Evolutionary conservation across 2,113 vertebrate genomes (phyloP).

Genomic region (Percopsis transmontana): DNA sequence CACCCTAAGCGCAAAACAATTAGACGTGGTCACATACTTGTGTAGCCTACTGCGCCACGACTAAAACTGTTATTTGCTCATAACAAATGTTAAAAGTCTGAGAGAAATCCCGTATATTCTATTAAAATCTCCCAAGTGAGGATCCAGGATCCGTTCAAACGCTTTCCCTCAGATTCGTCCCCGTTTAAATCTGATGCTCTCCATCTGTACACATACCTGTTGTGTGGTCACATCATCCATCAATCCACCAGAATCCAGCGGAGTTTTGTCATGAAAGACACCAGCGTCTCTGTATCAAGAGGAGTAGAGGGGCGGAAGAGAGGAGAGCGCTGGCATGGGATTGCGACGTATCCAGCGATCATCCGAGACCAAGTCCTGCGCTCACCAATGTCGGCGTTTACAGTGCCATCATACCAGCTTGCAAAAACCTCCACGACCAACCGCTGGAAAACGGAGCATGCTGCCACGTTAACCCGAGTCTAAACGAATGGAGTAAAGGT

Average conservation of each 20-base stretch:
- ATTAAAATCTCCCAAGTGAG: no score
- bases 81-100: background rate
- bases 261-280: constrained; percentile 31
- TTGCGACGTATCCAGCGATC: constrained; percentile 55
- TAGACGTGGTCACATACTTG: no score
- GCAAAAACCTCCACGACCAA: no score
- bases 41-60: no score
- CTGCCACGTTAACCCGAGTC: no score
- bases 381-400: constrained; percentile 20
- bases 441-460: no score
- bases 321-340: constrained; percentile 37
- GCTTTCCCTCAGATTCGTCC: background rate
- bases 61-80: background rate
- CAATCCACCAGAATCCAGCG: constrained; percentile 39
- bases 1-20: no score
- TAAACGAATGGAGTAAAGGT: no score
- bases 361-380: constrained; percentile 38
- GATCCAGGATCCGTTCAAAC: background rate
- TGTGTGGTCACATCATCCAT: constrained; percentile 59
- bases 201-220: constrained; percentile 53
- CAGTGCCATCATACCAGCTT: no score
- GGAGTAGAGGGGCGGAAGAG: constrained; percentile 16
- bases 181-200: no score
- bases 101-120: background rate
- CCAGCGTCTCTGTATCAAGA: constrained; percentile 44